These are phyloP conservation scores for Hymenochirus boettgeri DNA, from an alignment of 2,113 vertebrate genomes.

Conservation along the genomic window DNA sequence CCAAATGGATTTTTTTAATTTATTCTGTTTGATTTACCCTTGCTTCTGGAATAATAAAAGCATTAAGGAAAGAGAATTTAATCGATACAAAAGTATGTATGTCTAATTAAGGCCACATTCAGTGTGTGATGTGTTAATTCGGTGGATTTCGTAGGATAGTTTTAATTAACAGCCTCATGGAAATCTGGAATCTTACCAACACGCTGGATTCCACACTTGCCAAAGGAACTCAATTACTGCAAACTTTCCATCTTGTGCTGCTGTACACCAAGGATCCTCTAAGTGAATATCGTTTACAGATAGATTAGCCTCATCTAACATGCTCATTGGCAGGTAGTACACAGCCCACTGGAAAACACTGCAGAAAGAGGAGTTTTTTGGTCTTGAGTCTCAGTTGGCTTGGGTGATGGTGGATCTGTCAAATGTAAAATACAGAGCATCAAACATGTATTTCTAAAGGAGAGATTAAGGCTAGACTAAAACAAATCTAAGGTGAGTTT, in stretches of 20 bases:
- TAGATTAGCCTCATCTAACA: constrained; percentile 1
- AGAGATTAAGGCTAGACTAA: no score
- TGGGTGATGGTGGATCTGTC: background rate
- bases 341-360: constrained; percentile 1
- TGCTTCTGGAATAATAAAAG: no score
- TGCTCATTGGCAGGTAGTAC: background rate
- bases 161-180: background rate
- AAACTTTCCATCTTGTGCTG: background rate
- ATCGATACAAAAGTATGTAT: no score
- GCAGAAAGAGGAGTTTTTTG: background rate
- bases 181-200: constrained; percentile 3
- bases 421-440: background rate
- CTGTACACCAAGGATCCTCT: constrained; percentile 7
- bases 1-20: no score
- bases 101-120: no score
- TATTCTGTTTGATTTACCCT: no score
- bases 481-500: no score
- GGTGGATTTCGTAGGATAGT: background rate
- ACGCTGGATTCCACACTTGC: constrained; percentile 19
- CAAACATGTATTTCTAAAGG: no score
- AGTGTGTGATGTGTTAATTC: no score
- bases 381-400: constrained; percentile 4
- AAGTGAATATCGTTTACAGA: constrained; percentile 18
- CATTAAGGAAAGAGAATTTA: no score
- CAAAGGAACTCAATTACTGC: constrained; percentile 16